Base-by-base conservation (phyloP, 2,797 vertebrate genomes). In the Pagetopsis macropterus region DNA sequence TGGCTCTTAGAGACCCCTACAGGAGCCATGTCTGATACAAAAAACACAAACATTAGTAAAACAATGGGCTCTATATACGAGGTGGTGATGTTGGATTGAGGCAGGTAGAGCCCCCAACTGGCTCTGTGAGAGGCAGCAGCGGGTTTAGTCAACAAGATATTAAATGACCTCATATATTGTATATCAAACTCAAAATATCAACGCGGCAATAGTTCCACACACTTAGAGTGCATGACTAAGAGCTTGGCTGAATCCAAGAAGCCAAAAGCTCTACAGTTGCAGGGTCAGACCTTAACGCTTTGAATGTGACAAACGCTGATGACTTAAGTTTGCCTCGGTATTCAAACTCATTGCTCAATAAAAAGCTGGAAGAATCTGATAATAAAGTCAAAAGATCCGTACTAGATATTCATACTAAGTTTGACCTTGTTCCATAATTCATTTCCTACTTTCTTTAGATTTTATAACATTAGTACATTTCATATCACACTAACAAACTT, bases 1-100 rank as follows among this genome's bases (percentile, higher is more conserved):
- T 93, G 94, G 51, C 73, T 40, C 83, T 94, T 85, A 67, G 88
- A 83, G 75, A 55, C 72, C 65, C 27, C 91, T 48, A 84, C 71
- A 23, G 87, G 60, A 61, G 87, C 86, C 65, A 72, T 19, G 27
- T 78, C 93, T 93, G 70, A 84, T n/a, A 70, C 10, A 67, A 46
- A 49, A 76, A 63, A 10, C 60, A 65, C 9, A 67, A 75, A 54
- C 41, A 58, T 40, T 33, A 57, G 61, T 72, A 23, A 83, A 80
- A 87, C 81, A 86, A 83, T 71, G 46, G 58, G 13, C 10, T 0
- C 59, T 80, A 75, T 75, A 78, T 15, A 49, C 33, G 52, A 56
- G n/a, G 16, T 3, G 37, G 21, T 23, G 60, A 23, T 43, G 59
- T 16, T 50, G 43, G n/a, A 49, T 27, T 27, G 27, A 27, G 27